Evolutionary conservation across 2,113 vertebrate species (phyloP), one percentile per base, ranked within the genome.

Genomic region (Leucosticte australis): DNA sequence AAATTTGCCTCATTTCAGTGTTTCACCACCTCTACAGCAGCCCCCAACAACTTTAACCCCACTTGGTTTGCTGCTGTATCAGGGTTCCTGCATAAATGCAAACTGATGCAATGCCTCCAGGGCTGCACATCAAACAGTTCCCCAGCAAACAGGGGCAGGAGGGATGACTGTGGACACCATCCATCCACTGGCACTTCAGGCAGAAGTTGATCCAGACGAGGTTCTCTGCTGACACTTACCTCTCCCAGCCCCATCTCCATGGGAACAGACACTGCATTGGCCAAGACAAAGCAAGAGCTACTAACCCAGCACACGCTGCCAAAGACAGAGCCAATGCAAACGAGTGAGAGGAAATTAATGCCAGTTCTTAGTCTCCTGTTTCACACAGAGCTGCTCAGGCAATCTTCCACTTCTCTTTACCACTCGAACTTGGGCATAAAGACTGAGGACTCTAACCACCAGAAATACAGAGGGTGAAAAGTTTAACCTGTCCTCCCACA

Each of bases 281-380:
- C 93, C 91, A 93, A 89, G 90, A 89, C 83, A 95, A 94, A 95
- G 90, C 60, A 64, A 92, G 76, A 90, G 64, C 81, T 64, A 62
- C 67, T 59, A 94, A 83, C 64, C 64, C 39, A 2, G 70, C 0
- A 0, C 62, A 67, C 5, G 0, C 4, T 65, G 62, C 52, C 82
- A 56, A 81, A 46, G 86, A n/a, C 8, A 3, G 68, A 78, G 89
- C 89, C 89, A 94, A 83, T 57, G 87, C 82, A 95, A 94, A 93
- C 24, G 49, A 92, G 63, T 0, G 2, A 86, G 47, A 75, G 81
- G 86, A 97, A 97, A 94, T 75, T 69, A 93, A 95, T 81, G 67
- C 92, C 91, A 74, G 55, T 37, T 55, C 91, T 84, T 8, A 30
- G 56, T 73, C 73, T 93, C 69, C 44, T 35, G 47, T 95, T 95